phyloP scores from a whole-genome alignment of 2,797 vertebrate species.

The Squalus acanthias region DNA sequence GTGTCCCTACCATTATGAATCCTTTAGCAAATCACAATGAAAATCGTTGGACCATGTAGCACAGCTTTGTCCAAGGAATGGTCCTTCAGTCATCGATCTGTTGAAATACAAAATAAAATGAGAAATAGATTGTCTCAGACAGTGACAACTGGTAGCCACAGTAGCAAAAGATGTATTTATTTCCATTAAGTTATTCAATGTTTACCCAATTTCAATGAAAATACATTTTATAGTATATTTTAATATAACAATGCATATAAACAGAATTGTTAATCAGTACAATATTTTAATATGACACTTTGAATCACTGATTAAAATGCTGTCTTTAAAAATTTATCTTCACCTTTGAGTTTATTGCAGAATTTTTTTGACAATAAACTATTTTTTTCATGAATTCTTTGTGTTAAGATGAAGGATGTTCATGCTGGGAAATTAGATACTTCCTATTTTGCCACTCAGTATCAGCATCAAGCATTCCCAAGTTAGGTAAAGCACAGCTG shows the following conservation, averaged over 20 bases:
- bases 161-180: neutral
- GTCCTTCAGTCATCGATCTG: neutral
- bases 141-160: neutral
- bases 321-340: neutral
- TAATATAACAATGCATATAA: neutral
- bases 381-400: neutral
- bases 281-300: neutral
- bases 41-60: neutral
- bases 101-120: neutral
- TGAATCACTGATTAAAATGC: neutral
- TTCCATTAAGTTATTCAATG: neutral
- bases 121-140: neutral
- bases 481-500: neutral
- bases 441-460: neutral
- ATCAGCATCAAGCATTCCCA: neutral
- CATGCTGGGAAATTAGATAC: neutral
- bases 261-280: neutral
- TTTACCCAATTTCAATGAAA: neutral
- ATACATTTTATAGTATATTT: neutral
- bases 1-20: neutral
- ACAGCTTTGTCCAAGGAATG: neutral
- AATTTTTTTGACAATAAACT: neutral
- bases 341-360: neutral
- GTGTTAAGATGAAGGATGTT: neutral
- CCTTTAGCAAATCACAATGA: neutral